Evolutionary conservation across 2,888 invertebrate genomes (phyloP), one percentile per base, ranked within the genome.

Genomic region (Lasius fuliginosus): DNA sequence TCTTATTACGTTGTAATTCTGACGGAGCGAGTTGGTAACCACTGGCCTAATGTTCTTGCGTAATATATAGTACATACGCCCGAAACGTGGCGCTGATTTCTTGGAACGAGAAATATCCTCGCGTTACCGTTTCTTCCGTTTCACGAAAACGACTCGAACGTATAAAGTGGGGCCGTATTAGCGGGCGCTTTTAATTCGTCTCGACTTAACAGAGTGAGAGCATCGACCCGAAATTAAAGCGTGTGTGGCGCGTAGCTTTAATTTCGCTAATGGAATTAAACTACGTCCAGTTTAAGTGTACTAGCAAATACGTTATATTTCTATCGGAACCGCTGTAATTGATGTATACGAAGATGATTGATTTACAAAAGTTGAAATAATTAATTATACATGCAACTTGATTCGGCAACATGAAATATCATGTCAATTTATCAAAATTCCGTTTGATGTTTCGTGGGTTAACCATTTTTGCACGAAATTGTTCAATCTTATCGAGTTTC

Each of bases 231-330:
- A 76, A 68, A 86, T 88, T 87, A 89, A 87, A 89, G 62, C 60
- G 82, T 42, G 81, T 65, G 65, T 40, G 74, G 87, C 89, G 81
- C 65, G 67, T 56, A 83, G 83, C 89, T 85, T 88, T 84, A 87
- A 87, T 88, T 89, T 89, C 75, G 85, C 82, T 88, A 89, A 88
- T 88, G 89, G 88, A 88, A 89, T 87, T 89, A 84, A 87, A 88
- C 81, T 76, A 67, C 79, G 83, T 86, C 56, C 83, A 60, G 71
- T 75, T 75, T 73, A 58, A 27, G 36, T 36, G 18, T 58, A 40
- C 40, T 18, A 27, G 36, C 23, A 23, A 15, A 15, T 23, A 5
- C 12, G 36, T 15, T 56, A 15, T 36, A 56, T 9, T 3, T 30
- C 49, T 67, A 27, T 71, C 23, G 23, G 36, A 11, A 49, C 49